Evolutionary conservation across 2,888 invertebrate species (phyloP).

Genomic region (Caenorhabditis sp.): DNA sequence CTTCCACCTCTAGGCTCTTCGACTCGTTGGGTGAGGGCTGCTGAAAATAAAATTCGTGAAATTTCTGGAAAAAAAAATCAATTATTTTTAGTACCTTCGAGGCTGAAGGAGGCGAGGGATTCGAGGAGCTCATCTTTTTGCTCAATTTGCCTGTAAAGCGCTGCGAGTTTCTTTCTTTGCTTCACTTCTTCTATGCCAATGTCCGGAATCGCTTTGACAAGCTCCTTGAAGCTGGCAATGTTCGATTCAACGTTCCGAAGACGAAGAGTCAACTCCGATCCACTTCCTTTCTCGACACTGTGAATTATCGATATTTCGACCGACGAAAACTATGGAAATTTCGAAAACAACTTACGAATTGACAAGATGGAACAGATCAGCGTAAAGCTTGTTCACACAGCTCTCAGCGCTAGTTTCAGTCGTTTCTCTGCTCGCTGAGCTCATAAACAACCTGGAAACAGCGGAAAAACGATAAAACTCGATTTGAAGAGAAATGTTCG

Average conservation of each 20-base stretch:
- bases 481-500: slow-evolving; percentile 23
- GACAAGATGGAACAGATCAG: slow-evolving; percentile 60
- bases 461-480: neutral
- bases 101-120: slow-evolving; percentile 62
- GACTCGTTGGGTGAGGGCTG: slow-evolving; percentile 12
- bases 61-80: neutral
- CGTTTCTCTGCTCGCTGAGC: slow-evolving; percentile 32
- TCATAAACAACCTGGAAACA: slow-evolving; percentile 42
- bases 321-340: slow-evolving; percentile 5
- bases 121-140: slow-evolving; percentile 76
- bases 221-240: slow-evolving; percentile 55
- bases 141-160: slow-evolving; percentile 68
- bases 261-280: slow-evolving; percentile 63
- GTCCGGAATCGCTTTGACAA: slow-evolving; percentile 63
- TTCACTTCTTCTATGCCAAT: slow-evolving; percentile 64
- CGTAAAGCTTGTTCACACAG: slow-evolving; percentile 63
- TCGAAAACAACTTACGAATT: slow-evolving; percentile 62
- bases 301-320: slow-evolving; percentile 18
- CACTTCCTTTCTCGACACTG: slow-evolving; percentile 69
- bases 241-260: slow-evolving; percentile 63
- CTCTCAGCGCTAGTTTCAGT: slow-evolving; percentile 30
- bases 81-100: no score
- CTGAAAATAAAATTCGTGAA: slow-evolving; percentile 5
- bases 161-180: slow-evolving; percentile 62
- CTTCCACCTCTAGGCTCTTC: slow-evolving; percentile 25